Conservation (phyloP, 1,140 invertebrate species). For the Homalodisca vitripennis region DNA sequence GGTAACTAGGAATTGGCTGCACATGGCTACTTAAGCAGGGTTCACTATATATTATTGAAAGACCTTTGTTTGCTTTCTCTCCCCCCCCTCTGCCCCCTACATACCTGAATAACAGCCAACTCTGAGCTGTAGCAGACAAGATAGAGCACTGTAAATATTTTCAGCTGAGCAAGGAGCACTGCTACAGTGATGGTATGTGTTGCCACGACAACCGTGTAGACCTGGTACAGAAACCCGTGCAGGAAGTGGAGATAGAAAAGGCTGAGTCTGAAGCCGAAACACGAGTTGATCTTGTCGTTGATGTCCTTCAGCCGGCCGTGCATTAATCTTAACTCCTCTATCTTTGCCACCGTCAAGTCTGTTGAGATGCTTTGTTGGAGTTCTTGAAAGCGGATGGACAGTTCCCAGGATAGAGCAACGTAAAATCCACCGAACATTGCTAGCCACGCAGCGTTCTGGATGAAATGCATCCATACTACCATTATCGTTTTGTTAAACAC, state of each 20-base stretch:
- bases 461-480: background rate
- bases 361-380: background rate
- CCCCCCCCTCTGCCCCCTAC: too few relatives aligned
- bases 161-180: background rate
- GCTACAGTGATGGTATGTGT: background rate
- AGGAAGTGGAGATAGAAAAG: constrained; percentile 13
- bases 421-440: constrained; percentile 16
- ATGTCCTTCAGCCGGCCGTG: constrained; percentile 13
- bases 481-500: background rate
- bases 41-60: too few relatives aligned
- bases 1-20: too few relatives aligned
- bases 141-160: background rate
- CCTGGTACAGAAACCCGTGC: background rate
- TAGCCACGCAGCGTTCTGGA: background rate
- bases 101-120: background rate
- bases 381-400: background rate
- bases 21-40: too few relatives aligned
- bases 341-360: background rate
- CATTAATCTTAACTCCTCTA: constrained; percentile 9
- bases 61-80: too few relatives aligned
- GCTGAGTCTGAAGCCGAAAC: constrained; percentile 10
- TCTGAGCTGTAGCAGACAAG: constrained; percentile 1
- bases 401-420: background rate
- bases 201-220: constrained; percentile 3
- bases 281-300: background rate